A percentile compares a stretch with the other conserved stretches of the same genome.
Conservation (phyloP, 2,797 vertebrate genomes). For the Cyclopterus lumpus region DNA sequence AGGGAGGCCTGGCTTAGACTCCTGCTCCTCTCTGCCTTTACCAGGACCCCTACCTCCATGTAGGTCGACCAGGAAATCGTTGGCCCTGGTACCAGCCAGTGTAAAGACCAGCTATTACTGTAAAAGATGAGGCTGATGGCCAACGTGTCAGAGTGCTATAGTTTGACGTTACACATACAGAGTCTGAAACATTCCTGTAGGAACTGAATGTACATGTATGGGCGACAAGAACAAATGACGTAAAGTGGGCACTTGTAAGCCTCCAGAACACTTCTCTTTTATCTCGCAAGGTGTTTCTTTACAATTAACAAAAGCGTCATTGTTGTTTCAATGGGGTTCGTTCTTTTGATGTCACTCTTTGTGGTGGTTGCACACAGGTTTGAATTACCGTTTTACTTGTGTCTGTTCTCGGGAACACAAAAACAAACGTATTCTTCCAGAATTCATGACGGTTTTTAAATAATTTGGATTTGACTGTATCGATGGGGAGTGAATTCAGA, state of each 20-base stretch:
- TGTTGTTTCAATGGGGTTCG: neutral
- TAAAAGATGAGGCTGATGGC: conserved; percentile 1
- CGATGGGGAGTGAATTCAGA: too few relatives aligned
- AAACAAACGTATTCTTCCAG: conserved; percentile 28
- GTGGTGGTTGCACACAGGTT: neutral
- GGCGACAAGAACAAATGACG: neutral
- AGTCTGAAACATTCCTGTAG: neutral
- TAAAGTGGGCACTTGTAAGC: neutral
- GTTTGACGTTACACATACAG: neutral
- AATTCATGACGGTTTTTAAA: conserved; percentile 28
- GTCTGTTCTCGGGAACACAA: conserved; percentile 7
- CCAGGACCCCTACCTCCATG: conserved; percentile 69
- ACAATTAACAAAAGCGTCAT: neutral
- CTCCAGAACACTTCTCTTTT: neutral
- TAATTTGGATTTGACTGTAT: too few relatives aligned
- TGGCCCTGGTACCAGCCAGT: conserved; percentile 31
- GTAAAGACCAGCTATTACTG: conserved; percentile 29
- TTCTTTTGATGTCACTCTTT: neutral
- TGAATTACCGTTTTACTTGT: neutral
- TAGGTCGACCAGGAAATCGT: conserved; percentile 40
- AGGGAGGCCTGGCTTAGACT: conserved; percentile 75
- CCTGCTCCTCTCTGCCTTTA: conserved; percentile 59
- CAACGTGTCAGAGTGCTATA: neutral
- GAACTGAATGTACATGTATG: neutral
- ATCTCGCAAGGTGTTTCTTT: neutral